Evolutionary conservation across 2,797 vertebrate genomes (phyloP), one percentile per base, ranked within the genome.

Genomic region (Enteromius trimaculatus): DNA sequence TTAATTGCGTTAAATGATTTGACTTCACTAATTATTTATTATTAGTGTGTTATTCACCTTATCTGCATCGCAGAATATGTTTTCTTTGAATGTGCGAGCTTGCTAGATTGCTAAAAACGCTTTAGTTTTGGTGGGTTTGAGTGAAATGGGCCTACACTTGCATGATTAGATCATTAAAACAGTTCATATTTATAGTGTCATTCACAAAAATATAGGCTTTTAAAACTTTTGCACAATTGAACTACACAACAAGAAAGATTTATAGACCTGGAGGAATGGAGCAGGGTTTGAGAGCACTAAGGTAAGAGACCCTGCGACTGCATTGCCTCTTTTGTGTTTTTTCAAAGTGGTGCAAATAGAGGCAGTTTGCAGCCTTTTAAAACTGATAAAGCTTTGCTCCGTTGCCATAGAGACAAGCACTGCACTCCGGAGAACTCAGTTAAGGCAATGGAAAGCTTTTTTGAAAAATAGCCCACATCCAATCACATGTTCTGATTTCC

Each of bases 381-480:
- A 80, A 71, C 49, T 60, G 23, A 80, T 80, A 70, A 70, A 71
- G 49, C 66, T 23, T 75, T 16, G 19, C 39, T 80, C 39, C 17
- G 79, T 60, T 71, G 68, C 53, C 79, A 31, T 55, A 60, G 79
- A 80, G 53, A 71, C 39, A 14, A 34, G 68, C 68, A 6, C n/a
- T 42, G 37, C 11, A 60, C 53, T 58, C 6, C 23, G n/a, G 17
- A 44, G 66, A 60, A 47, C 42, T 68, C 79, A 4, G 19, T 53
- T 39, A 58, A 80, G 19, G 68, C 37, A 80, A 70, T 71, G 66
- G 34, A 80, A 80, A 47, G 23, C 65, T 76, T 60, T 39, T 71
- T 80, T 71, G 17, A 70, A 44, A 26, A 79, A 55, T 53, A 69
- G 65, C 31, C 51, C 14, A 34, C 62, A 55, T 53, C 17, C 29